Evolutionary conservation across 2,113 vertebrate species (phyloP), one percentile per base, ranked within the genome.

Genomic region (Muntiacus reevesi): DNA sequence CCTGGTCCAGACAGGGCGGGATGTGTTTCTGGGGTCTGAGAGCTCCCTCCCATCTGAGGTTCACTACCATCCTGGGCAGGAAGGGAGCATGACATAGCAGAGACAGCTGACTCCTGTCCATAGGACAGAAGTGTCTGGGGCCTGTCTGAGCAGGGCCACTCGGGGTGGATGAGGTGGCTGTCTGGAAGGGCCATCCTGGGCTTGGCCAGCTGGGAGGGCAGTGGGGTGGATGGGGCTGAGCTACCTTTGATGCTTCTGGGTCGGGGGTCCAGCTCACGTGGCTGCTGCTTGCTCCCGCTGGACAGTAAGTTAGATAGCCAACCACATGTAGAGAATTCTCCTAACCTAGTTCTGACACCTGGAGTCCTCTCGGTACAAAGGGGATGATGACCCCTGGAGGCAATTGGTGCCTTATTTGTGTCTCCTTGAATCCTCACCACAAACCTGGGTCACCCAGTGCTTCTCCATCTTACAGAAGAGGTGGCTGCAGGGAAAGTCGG

Each of bases 191-290:
- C 33, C 7, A 13, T 23, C 27, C 78, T 52, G 62, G 16, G 33
- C 36, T 95, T 64, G 52, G 62, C 16, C 6, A 2, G 52, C 52
- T 21, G 33, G 82, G 60, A 54, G 67, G 36, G 19, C 0, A 33
- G 33, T 1, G 4, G 45, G 2, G 17, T 0, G 11, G 59, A 3
- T 7, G 2, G 47, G 19, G 9, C 6, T 16, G 6, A 33, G 1
- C 1, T 9, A 14, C 59, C 36, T 40, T 28, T 27, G 36, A 7
- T 19, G 40, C 7, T 84, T 86, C 78, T 30, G 45, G 0, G 0
- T 52, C 0, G 0, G 7, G 7, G 78, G 40, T 27, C 27, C 25
- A 2, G 33, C 13, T 45, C 23, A 1, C 0, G 2, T 10, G 55
- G 50, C 2, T 4, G 1, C 1, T 2, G 67, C n/a, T 23, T 47